A percentile compares a stretch with the other conserved stretches of the same genome.
phyloP scores from a whole-genome alignment of 2,888 invertebrate genomes.

The Acrocera orbiculus region DNA sequence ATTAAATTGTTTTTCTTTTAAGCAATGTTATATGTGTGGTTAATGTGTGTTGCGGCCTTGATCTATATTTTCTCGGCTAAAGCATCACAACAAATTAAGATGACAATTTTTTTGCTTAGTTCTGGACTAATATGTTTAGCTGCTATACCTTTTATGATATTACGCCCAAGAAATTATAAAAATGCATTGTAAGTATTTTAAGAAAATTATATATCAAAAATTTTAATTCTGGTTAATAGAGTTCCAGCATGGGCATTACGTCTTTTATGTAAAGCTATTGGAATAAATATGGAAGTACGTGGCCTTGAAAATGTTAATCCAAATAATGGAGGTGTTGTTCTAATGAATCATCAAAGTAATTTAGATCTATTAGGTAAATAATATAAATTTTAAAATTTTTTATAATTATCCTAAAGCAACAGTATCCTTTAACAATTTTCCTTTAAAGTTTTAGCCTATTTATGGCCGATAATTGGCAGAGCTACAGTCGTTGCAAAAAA shows the following conservation, averaged over 20 bases:
- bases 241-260: slow-evolving; percentile 49
- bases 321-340: slow-evolving; percentile 57
- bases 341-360: slow-evolving; percentile 79
- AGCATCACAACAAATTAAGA: slow-evolving; percentile 55
- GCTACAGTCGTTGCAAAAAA: slow-evolving; percentile 72
- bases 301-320: slow-evolving; percentile 59
- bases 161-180: slow-evolving; percentile 50
- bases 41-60: slow-evolving; percentile 22
- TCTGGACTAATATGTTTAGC: slow-evolving; percentile 40
- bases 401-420: not conserved
- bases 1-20: slow-evolving; percentile 1
- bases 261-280: slow-evolving; percentile 35
- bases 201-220: slow-evolving; percentile 7
- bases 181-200: slow-evolving; percentile 57
- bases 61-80: slow-evolving; percentile 24
- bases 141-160: slow-evolving; percentile 58
- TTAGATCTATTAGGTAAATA: slow-evolving; percentile 62
- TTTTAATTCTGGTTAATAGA: slow-evolving; percentile 27
- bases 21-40: slow-evolving; percentile 22
- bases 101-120: slow-evolving; percentile 42
- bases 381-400: not conserved
- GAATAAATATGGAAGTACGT: slow-evolving; percentile 52
- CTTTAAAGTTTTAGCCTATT: slow-evolving; percentile 44
- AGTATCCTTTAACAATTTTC: not conserved
- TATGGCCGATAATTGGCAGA: slow-evolving; percentile 67